A percentile compares a stretch with the other conserved stretches of the same genome.
These are phyloP conservation scores for Gymnodraco acuticeps DNA, from an alignment of 2,797 vertebrate genomes.

Conservation along the genomic window DNA sequence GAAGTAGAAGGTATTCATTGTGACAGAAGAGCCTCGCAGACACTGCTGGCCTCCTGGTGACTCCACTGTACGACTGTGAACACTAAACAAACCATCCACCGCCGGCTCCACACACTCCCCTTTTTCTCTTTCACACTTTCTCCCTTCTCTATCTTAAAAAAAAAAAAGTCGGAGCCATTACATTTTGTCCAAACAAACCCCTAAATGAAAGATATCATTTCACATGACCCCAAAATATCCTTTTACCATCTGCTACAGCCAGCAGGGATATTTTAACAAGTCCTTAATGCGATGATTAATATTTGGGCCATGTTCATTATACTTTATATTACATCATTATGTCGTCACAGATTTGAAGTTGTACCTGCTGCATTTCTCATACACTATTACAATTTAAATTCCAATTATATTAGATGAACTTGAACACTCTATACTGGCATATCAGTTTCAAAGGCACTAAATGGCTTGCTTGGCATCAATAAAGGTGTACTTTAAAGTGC, in stretches of 20 bases:
- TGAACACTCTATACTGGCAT: too few species aligned
- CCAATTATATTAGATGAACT: too few species aligned
- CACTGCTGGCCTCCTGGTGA: slow-evolving; percentile 80
- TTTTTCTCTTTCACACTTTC: slow-evolving; percentile 16
- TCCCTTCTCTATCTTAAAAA: slow-evolving; percentile 15
- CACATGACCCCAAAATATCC: slow-evolving; percentile 36
- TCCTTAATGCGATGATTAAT: slow-evolving; percentile 42
- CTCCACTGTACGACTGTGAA: slow-evolving; percentile 69
- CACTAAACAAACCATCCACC: slow-evolving; percentile 54
- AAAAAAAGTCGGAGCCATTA: slow-evolving; percentile 22
- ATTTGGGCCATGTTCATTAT: slow-evolving; percentile 16
- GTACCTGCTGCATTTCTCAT: neutral
- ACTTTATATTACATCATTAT: slow-evolving; percentile 42
- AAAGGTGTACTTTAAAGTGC: neutral
- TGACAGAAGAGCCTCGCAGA: slow-evolving; percentile 82
- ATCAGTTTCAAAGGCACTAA: too few species aligned
- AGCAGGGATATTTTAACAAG: slow-evolving; percentile 19
- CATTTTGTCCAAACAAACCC: slow-evolving; percentile 55
- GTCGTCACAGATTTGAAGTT: slow-evolving; percentile 15
- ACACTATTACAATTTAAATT: too few species aligned
- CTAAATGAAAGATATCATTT: slow-evolving; percentile 39
- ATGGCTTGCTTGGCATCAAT: neutral
- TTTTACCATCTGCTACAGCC: slow-evolving; percentile 34
- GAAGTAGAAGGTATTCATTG: slow-evolving; percentile 65
- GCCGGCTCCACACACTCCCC: slow-evolving; percentile 24